Base-by-base conservation (phyloP, 2,797 vertebrate genomes). In the Miichthys miiuy region DNA sequence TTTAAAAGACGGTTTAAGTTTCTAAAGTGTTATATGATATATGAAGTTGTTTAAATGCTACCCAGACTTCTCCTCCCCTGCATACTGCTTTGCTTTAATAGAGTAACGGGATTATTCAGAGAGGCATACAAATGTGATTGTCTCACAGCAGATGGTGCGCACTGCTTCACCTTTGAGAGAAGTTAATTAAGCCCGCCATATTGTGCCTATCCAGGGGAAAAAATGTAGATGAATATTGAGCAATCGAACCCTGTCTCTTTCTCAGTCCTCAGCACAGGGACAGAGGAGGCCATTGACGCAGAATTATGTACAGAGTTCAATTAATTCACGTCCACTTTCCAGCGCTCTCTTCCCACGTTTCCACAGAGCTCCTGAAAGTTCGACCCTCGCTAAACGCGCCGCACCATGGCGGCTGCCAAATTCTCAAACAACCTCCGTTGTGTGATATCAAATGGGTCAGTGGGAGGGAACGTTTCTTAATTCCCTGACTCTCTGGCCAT, bases 111-210 rank as follows among this genome's bases (percentile, higher is more conserved):
- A 99, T 99, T 98, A 98, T 97, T 97, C 96, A 94, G 95, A 96
- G 95, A 96, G 95, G 96, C 96, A 97, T 95, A 97, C 97, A 96
- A 96, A 97, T 96, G 96, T 96, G 96, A 98, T 98, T 98, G 97
- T 98, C 97, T 97, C 97, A 95, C 96, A 97, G 97, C 98, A 99
- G 98, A 99, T 99, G 98, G 98, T 97, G 97, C 96, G 95, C 97
- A 98, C 97, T 96, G 97, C 96, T 99, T 99, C 98, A 99, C 97
- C 98, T 99, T 97, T 98, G 96, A 98, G 97, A 96, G 97, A 97
- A 99, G 97, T 99, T 99, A 98, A 99, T 99, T 98, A 99, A 99
- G 97, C 96, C 96, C 94, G 95, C 96, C 97, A 98, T 98, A 97
- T 99, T 99, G 98, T 97, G 96, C 96, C 96, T 95, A 96, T 98